phyloP scores from a whole-genome alignment of 2,888 invertebrate genomes.

The Athalia circularis region DNA sequence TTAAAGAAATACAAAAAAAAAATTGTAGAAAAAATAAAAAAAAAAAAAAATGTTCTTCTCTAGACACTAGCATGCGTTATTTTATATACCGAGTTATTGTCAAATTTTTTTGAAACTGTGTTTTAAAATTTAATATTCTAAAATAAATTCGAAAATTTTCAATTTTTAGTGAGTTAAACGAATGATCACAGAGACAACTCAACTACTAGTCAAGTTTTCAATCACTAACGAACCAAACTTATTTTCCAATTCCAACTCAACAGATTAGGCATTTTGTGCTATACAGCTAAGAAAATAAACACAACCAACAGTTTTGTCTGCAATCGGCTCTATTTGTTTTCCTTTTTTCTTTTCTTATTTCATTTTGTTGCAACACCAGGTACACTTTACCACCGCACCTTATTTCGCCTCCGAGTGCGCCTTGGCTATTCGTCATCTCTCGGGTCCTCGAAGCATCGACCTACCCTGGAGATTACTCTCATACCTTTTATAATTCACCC shows the following conservation, averaged over 20 bases:
- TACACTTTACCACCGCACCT: slow-evolving; percentile 73
- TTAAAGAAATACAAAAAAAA: slow-evolving; percentile 24
- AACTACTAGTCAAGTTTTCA: slow-evolving; percentile 1
- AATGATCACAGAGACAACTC: slow-evolving; percentile 32
- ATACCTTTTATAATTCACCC: slow-evolving; percentile 49
- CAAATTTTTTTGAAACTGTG: slow-evolving; percentile 25
- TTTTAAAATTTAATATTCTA: slow-evolving; percentile 25
- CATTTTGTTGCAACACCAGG: slow-evolving; percentile 66
- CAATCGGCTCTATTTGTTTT: slow-evolving; percentile 70
- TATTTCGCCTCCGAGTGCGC: slow-evolving; percentile 61
- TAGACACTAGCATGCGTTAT: slow-evolving; percentile 37
- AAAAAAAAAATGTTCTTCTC: slow-evolving; percentile 18
- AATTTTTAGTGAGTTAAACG: background rate
- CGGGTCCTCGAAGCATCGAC: slow-evolving; percentile 21
- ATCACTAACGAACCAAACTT: slow-evolving; percentile 40
- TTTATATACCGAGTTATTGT: slow-evolving; percentile 21
- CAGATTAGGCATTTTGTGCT: slow-evolving; percentile 27
- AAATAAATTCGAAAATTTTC: slow-evolving; percentile 6
- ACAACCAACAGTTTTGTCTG: slow-evolving; percentile 62
- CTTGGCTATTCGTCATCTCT: slow-evolving; percentile 36
- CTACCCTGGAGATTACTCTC: slow-evolving; percentile 11
- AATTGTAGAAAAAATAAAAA: background rate
- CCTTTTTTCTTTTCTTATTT: slow-evolving; percentile 55
- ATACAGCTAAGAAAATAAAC: slow-evolving; percentile 44
- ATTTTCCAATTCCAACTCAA: slow-evolving; percentile 30